A percentile compares a stretch with the other conserved stretches of the same genome.
Evolutionary conservation across 2,888 invertebrate species (phyloP).

Genomic region (Leptinotarsa rubiginosa): DNA sequence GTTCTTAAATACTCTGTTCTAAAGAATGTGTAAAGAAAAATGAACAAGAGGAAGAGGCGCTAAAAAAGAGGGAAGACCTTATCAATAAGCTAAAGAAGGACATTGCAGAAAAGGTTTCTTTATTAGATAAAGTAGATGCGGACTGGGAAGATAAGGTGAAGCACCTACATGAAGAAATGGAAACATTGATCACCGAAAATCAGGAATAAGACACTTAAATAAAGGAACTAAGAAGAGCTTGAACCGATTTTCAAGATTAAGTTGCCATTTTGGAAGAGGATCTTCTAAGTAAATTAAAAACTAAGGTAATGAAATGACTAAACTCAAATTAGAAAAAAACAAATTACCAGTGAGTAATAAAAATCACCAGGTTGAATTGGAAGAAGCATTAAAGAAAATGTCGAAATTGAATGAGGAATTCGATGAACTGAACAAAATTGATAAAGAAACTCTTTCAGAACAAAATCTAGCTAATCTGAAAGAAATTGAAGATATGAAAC

Average conservation of each 20-base stretch:
- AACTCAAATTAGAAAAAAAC: background rate
- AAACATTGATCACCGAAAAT: background rate
- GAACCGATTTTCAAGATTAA: conserved; percentile 20
- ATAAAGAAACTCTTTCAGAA: background rate
- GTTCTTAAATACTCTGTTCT: conserved; percentile 13
- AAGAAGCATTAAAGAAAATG: background rate
- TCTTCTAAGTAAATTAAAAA: conserved; percentile 16
- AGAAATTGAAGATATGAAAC: background rate
- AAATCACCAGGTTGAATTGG: background rate
- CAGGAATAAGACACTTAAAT: conserved; percentile 20
- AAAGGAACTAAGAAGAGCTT: conserved; percentile 13
- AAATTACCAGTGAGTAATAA: background rate
- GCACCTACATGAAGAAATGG: too few relatives aligned
- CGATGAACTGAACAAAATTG: too few relatives aligned
- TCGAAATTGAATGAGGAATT: background rate
- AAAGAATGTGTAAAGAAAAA: background rate
- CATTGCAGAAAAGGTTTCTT: conserved; percentile 15
- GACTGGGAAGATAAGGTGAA: background rate
- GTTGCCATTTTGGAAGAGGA: conserved; percentile 18
- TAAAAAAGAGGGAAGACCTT: conserved; percentile 13
- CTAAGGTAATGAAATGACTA: background rate
- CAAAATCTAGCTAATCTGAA: background rate
- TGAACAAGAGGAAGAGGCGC: conserved; percentile 24
- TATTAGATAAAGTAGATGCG: conserved; percentile 20
- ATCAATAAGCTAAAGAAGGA: conserved; percentile 18